phyloP scores from a whole-genome alignment of 1,140 invertebrate species.

The Homalodisca vitripennis region DNA sequence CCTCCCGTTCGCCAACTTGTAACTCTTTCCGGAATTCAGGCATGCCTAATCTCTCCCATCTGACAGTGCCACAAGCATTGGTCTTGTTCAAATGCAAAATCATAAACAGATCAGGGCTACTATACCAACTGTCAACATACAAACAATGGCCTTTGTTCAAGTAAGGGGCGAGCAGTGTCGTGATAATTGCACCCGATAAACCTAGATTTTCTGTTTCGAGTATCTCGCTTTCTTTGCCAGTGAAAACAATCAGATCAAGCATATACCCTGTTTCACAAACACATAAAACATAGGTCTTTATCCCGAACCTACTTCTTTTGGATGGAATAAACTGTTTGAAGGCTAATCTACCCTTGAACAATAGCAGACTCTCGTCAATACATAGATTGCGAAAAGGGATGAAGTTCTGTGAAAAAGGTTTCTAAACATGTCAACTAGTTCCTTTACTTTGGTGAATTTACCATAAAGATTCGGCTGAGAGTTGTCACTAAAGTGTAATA shows the following conservation, averaged over 20 bases:
- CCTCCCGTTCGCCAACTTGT: constrained; percentile 41
- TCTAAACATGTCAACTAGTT: too few species aligned
- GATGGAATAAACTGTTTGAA: too few species aligned
- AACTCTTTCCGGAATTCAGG: constrained; percentile 41
- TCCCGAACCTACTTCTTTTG: too few species aligned
- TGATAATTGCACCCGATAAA: too few species aligned
- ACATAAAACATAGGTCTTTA: too few species aligned
- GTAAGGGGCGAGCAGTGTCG: constrained; percentile 40
- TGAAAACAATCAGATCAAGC: neutral
- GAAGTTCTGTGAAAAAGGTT: neutral
- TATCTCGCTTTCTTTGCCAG: neutral
- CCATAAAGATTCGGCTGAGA: too few species aligned
- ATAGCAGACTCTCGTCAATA: too few species aligned
- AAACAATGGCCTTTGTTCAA: constrained; percentile 40
- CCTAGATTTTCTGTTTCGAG: neutral
- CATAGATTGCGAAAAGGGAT: neutral
- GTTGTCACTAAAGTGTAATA: neutral
- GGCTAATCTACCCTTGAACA: too few species aligned
- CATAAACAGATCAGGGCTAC: too few species aligned
- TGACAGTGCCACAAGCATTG: constrained; percentile 43
- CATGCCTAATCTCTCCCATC: constrained; percentile 41
- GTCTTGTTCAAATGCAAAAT: too few species aligned
- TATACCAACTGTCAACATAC: constrained; percentile 44
- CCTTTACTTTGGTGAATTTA: too few species aligned
- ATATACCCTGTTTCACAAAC: too few species aligned